Evolutionary conservation across 2,113 vertebrate species (phyloP).

Genomic region (Rhineura floridana): DNA sequence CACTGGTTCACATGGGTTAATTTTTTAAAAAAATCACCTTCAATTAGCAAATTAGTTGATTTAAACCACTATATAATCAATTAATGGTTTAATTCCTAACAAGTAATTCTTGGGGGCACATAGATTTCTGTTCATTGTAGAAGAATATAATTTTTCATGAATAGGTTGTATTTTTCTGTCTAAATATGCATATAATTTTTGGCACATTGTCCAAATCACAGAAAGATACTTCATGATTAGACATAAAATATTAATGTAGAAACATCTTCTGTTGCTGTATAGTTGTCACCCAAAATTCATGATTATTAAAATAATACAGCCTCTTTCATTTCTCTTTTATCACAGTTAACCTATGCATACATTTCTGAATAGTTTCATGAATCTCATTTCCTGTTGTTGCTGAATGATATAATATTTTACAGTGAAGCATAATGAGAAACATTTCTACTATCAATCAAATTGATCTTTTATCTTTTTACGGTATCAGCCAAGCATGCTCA

Average conservation of each 20-base stretch:
- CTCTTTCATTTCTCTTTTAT: slow-evolving; percentile 22
- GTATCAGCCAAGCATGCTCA: slow-evolving; percentile 47
- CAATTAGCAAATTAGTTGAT: background rate
- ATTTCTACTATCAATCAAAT: slow-evolving; percentile 55
- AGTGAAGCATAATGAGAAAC: slow-evolving; percentile 65
- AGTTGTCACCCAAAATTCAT: background rate
- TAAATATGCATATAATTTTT: background rate
- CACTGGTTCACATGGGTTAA: background rate
- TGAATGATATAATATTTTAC: slow-evolving; percentile 52
- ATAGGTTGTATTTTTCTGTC: background rate
- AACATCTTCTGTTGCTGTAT: background rate
- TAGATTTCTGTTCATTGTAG: background rate
- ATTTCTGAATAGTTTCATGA: slow-evolving; percentile 28
- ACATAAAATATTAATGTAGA: slow-evolving; percentile 8
- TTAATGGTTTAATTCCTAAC: background rate
- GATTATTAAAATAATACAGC: slow-evolving; percentile 21
- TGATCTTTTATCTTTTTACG: slow-evolving; percentile 46
- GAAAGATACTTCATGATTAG: background rate
- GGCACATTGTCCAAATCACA: background rate
- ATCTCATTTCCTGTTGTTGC: slow-evolving; percentile 53
- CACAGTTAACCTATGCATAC: slow-evolving; percentile 34
- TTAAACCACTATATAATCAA: background rate
- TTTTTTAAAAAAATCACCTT: background rate
- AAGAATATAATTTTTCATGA: background rate
- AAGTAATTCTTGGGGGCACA: background rate